Evolutionary conservation across 2,888 invertebrate species (phyloP), one percentile per base, ranked within the genome.

Genomic region (Mystacides longicornis): DNA sequence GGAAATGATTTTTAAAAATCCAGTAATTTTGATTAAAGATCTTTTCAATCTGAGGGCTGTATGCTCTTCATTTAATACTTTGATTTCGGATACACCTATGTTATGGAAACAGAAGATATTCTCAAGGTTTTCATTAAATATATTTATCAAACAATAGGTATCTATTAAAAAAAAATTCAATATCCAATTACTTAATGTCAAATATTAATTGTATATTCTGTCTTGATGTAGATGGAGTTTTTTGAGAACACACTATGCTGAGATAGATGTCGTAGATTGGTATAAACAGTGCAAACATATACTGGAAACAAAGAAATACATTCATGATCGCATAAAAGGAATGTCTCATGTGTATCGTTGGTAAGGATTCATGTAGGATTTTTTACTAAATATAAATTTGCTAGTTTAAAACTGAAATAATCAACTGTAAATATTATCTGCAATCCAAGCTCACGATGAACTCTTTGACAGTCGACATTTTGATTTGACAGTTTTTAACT

Each of bases 41-140:
- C 21, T 33, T 14, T n/a, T 42, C 18, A 54, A 42, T 31, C 46
- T 59, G 18, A 23, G 51, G 7, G 18, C 33, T 9, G 51, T 56
- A 43, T 59, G 54, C 49, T 47, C 31, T 16, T 48, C 48, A 45
- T 49, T 56, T 33, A 51, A 52, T 21, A 31, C 49, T 14, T 31
- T 51, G 11, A 49, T 51, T 18, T 21, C 7, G 4, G 23, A 23
- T 9, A 37, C 43, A 21, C 53, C 47, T 16, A 23, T 43, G 14
- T 45, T 59, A 19, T 59, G 59, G 59, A 56, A 54, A 50, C 47
- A 27, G 11, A 59, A 54, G 43, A 51, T 57, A 9, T 54, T 57
- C 33, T 18, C 20, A 45, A 14, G 4, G 45, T 45, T 7, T 7
- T 3, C 14, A 45, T 19, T 11, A 14, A 37, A 7, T 19, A 20